A percentile compares a stretch with the other conserved stretches of the same genome.
phyloP scores from a whole-genome alignment of 2,888 invertebrate species.

The Archips crataeganus region DNA sequence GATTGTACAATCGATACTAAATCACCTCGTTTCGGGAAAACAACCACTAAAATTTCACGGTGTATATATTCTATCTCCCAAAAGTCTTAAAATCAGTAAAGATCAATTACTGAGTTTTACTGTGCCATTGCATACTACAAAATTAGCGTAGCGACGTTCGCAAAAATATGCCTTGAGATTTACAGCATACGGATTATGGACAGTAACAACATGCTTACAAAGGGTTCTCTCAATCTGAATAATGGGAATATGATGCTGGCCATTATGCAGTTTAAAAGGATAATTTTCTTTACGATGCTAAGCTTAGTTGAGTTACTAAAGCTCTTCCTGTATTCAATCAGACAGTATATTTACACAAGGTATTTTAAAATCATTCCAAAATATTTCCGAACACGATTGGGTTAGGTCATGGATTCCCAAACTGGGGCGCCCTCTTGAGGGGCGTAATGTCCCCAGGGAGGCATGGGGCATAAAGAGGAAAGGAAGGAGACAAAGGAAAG shows the following conservation, averaged over 20 bases:
- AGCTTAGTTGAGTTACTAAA: background rate
- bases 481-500: too few species aligned
- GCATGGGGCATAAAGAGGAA: too few species aligned
- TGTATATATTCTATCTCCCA: too few species aligned
- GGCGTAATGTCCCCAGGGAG: too few species aligned
- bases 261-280: constrained; percentile 37
- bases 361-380: too few species aligned
- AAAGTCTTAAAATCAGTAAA: too few species aligned
- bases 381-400: too few species aligned
- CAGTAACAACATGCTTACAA: constrained; percentile 3
- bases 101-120: background rate
- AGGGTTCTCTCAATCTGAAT: constrained; percentile 27
- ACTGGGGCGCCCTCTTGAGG: too few species aligned
- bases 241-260: constrained; percentile 28
- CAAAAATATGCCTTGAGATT: constrained; percentile 20
- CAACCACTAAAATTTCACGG: too few species aligned
- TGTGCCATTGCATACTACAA: constrained; percentile 9
- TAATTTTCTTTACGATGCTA: constrained; percentile 19
- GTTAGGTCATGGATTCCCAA: too few species aligned
- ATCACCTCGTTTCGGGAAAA: too few species aligned
- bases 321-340: background rate
- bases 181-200: background rate
- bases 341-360: background rate
- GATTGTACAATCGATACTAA: too few species aligned
- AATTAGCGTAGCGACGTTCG: background rate